Evolutionary conservation across 1,140 invertebrate species (phyloP), one percentile per base, ranked within the genome.

Genomic region (Heliconius himera): DNA sequence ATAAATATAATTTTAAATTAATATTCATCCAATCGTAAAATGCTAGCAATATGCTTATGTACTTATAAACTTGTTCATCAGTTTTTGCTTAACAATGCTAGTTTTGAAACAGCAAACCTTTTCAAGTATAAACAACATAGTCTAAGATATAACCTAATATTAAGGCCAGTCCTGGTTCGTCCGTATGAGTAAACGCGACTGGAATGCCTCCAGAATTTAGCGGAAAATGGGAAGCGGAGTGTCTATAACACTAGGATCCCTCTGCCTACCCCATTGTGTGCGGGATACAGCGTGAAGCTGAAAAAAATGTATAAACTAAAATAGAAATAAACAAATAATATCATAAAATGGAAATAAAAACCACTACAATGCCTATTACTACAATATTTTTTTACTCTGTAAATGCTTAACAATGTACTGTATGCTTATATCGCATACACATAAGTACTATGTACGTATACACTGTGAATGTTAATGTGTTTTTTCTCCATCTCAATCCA

Each of bases 401-500:
- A 66, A 29, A 66, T 66, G 4, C 60, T 11, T 16, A 66, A 66
- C 60, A 66, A 66, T 29, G 60, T 66, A 66, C 26, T 2, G 29
- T 66, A 66, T 66, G 60, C 22, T 66, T 26, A 66, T 29, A 66
- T 29, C 60, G 22, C 26, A 29, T 66, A 46, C 13, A 66, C 13
- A 66, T 66, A 66, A 66, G 60, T 29, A 66, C 60, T 66, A 29
- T 66, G 22, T 29, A 56, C 9, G 26, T 16, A 29, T 5, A 66
- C 26, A 66, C 26, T 29, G 16, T 81, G 85, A 88, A 88, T 89
- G 82, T 83, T 77, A 90, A 88, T 85, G 79, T 60, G 66, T 85
- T 85, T 87, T 89, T 85, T 81, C 74, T 51, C 83, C 79, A 84
- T 89, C 84, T 88, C 83, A 87, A 88, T 88, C 83, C 82, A 77